Base-by-base conservation (phyloP, 2,797 vertebrate genomes). In the Poeciliopsis infans region DNA sequence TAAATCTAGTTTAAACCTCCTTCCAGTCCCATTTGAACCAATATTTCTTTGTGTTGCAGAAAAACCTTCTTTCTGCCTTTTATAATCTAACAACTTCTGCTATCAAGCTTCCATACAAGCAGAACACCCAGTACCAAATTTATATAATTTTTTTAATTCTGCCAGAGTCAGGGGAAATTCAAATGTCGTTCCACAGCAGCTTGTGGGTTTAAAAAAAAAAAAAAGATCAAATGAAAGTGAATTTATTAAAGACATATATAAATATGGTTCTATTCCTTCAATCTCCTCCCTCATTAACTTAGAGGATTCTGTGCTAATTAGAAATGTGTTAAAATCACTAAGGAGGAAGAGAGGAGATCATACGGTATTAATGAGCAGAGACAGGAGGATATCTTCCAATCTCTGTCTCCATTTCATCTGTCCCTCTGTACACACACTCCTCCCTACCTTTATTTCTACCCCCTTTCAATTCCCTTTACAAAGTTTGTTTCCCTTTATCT, bases 301-400 rank as follows among this genome's bases (percentile, higher is more conserved):
- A 79, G 86, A 87, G 87, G 93, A 95, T 91, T 93, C 82, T 88
- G 85, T 88, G 89, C 93, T 95, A 94, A 95, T 95, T 95, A 95
- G 91, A 94, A 93, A 94, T 93, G 88, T 93, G 92, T 94, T 94
- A 89, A 94, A 95, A 94, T 94, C 94, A 95, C 94, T 92, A 93
- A 95, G 94, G 92, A 94, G 87, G 89, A 87, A 85, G 84, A 87
- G 83, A 84, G 85, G 85, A 92, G 90, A 94, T 94, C 93, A 91
- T 92, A 91, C 87, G 87, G 92, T 94, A 95, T 95, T 96, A 95
- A 96, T 95, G 94, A 95, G 94, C 91, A 93, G 93, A 94, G 93
- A 94, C 87, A 88, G 87, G 86, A 89, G 91, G 94, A 95, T 94
- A 92, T 93, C 90, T 91, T 92, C 93, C 94, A 88, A 93, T 94